These are phyloP conservation scores for Carabus problematicus DNA, from an alignment of 2,888 invertebrate species.

Conservation along the genomic window DNA sequence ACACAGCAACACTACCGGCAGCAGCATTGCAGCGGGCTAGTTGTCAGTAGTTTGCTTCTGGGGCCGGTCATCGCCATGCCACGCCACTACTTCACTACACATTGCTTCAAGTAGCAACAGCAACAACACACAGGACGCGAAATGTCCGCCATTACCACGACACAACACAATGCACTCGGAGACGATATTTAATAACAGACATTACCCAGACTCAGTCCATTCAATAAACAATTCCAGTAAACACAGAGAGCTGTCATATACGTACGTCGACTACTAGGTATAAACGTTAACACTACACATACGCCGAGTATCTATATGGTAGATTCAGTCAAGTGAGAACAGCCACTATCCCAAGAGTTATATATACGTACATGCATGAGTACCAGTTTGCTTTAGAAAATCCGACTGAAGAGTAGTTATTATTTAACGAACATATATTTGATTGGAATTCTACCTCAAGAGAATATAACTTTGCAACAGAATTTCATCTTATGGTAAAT, in stretches of 20 bases:
- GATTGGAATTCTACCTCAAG: too few relatives aligned
- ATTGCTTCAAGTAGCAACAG: neutral
- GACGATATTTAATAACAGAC: constrained; percentile 11
- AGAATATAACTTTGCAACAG: too few relatives aligned
- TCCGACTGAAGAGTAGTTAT: too few relatives aligned
- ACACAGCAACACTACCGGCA: constrained; percentile 6
- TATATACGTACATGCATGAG: too few relatives aligned
- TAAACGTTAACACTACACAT: too few relatives aligned
- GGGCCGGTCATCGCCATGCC: constrained; percentile 15
- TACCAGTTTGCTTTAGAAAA: too few relatives aligned
- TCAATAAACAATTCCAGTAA: constrained; percentile 13
- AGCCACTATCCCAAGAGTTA: too few relatives aligned
- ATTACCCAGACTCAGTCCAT: constrained; percentile 4
- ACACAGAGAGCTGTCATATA: constrained; percentile 1
- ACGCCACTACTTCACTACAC: neutral
- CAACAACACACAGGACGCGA: neutral
- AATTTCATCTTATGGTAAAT: too few relatives aligned
- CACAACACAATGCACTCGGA: constrained; percentile 8
- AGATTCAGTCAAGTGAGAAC: too few relatives aligned
- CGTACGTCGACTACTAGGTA: neutral
- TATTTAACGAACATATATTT: too few relatives aligned
- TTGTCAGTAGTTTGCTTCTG: constrained; percentile 20
- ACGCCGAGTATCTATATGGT: too few relatives aligned
- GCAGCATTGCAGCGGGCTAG: constrained; percentile 8
- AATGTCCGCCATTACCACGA: constrained; percentile 7